Evolutionary conservation across 2,113 vertebrate genomes (phyloP).

Genomic region (Gymnarchus niloticus): DNA sequence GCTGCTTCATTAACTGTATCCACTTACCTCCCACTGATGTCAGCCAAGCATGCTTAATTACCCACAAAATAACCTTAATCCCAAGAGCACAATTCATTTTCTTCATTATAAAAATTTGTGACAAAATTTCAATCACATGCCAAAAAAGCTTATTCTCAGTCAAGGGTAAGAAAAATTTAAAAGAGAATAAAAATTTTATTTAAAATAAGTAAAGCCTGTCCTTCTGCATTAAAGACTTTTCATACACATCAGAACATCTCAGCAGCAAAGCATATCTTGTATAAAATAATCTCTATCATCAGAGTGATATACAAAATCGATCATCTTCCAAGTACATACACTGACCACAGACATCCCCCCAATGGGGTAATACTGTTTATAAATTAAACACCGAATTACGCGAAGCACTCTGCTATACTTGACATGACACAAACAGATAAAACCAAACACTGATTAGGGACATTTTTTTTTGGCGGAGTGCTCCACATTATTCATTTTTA

Average conservation of each 20-base stretch:
- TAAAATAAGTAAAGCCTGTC: not conserved
- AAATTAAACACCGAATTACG: not conserved
- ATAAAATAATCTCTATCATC: too few species aligned
- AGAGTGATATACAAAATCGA: not conserved
- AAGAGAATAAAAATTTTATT: not conserved
- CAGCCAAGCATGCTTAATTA: not conserved
- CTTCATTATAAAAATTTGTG: too few species aligned
- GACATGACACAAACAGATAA: too few species aligned
- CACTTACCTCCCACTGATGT: not conserved
- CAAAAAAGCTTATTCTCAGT: not conserved
- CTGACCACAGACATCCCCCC: not conserved
- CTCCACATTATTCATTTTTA: too few species aligned
- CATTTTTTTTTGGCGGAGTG: too few species aligned
- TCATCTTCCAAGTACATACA: not conserved
- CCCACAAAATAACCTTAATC: not conserved
- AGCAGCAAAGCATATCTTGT: not conserved
- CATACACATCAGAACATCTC: not conserved
- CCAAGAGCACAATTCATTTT: not conserved
- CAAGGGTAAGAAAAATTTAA: not conserved
- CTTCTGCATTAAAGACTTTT: not conserved
- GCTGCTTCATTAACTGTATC: too few species aligned
- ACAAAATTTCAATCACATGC: not conserved
- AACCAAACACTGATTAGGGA: too few species aligned
- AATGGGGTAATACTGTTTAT: not conserved
- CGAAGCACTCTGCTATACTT: not conserved